These are phyloP conservation scores for Dysidea cf. avara DNA, from an alignment of 37 sponge, comb jelly and placozoan species.

Conservation along the genomic window DNA sequence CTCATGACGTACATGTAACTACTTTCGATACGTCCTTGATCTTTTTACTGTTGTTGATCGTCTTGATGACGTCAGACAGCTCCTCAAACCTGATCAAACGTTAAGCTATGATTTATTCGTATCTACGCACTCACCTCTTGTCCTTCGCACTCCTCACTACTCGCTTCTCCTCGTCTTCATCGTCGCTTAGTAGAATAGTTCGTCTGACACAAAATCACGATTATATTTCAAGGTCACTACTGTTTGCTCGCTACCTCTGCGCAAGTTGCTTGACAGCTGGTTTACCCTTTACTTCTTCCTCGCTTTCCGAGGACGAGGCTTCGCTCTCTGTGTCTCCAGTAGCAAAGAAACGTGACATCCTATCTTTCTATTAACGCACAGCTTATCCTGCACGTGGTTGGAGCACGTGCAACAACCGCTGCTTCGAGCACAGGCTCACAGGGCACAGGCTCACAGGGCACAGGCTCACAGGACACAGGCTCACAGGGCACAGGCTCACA, in stretches of 20 bases:
- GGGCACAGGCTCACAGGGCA: too few species aligned
- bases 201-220: conserved; percentile 1
- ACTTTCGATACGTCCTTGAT: conserved; percentile 95
- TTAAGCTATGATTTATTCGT: neutral
- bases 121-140: conserved; percentile 59
- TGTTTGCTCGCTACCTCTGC: neutral
- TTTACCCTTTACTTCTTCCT: conserved; percentile 50
- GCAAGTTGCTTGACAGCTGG: neutral
- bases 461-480: too few species aligned
- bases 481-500: too few species aligned
- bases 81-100: conserved; percentile 74
- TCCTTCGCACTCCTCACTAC: conserved; percentile 92
- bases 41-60: conserved; percentile 85
- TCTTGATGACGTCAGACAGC: conserved; percentile 68
- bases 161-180: conserved; percentile 92
- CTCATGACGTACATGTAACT: conserved; percentile 54
- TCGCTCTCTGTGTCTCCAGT: conserved; percentile 79
- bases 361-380: too few species aligned
- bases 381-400: too few species aligned
- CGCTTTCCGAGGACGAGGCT: conserved; percentile 64
- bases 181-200: conserved; percentile 41
- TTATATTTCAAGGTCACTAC: neutral
- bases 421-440: too few species aligned
- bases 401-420: too few species aligned
- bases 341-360: conserved; percentile 76